Evolutionary conservation across 2,797 vertebrate species (phyloP).

Genomic region (Schizopygopsis pylzovi): DNA sequence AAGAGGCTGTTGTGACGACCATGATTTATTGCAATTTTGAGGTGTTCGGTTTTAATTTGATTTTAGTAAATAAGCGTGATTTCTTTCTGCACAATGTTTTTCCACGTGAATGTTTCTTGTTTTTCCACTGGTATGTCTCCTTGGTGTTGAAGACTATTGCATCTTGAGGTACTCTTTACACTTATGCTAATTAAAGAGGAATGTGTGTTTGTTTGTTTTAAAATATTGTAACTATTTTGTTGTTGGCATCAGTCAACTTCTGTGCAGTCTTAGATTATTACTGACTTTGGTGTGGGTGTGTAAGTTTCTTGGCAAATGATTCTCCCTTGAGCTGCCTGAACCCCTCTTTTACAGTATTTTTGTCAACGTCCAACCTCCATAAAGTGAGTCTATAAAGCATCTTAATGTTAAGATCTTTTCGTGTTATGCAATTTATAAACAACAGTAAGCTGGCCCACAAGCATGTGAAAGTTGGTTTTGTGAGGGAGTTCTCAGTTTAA

Average conservation of each 20-base stretch:
- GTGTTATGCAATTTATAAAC: constrained; percentile 18
- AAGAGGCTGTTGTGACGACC: not conserved
- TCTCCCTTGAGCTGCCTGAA: constrained; percentile 6
- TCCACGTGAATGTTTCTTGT: no score
- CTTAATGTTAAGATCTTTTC: not conserved
- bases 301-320: constrained; percentile 6
- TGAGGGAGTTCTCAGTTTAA: constrained; percentile 1
- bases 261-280: not conserved
- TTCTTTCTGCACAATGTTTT: no score
- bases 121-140: no score
- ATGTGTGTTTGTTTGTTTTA: not conserved
- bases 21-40: not conserved
- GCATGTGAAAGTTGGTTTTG: constrained; percentile 7
- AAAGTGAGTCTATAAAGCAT: constrained; percentile 15
- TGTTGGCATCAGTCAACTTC: not conserved
- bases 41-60: not conserved
- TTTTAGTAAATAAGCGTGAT: no score
- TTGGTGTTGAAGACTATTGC: not conserved
- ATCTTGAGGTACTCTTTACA: not conserved
- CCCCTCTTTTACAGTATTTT: not conserved
- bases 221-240: not conserved
- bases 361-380: not conserved
- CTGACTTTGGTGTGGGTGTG: not conserved
- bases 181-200: not conserved
- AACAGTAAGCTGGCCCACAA: not conserved